Evolutionary conservation across 2,113 vertebrate species (phyloP), one percentile per base, ranked within the genome.

Genomic region (Melierax canorus): DNA sequence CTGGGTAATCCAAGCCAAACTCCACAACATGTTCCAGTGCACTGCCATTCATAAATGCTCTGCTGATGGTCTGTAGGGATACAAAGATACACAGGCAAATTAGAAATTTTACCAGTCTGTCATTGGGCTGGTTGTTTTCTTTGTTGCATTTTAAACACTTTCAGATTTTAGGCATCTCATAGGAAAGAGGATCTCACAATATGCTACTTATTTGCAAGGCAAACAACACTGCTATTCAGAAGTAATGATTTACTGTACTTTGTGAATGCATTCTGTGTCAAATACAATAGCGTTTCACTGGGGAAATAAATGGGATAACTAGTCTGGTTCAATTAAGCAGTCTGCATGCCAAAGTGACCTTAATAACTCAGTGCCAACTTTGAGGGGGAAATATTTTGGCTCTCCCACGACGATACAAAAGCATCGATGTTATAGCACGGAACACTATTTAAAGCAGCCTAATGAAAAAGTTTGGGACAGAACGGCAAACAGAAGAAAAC

Each of bases 41-140:
- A 1, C 99, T 99, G 92, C 99, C 99, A 26, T 99, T 99, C 99
- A 99, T 99, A 92, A 99, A 99, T 0, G 99, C 99, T 71, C 99
- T 99, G 92, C 99, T 99, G 98, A 99, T 99, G 66, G 99, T 99
- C 99, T 99, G 98, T 46, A 63, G 95, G 96, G 96, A 92, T 55
- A 60, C 79, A 79, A 86, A 95, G 76, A 74, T 36, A 89, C 53
- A 74, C 63, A 97, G 87, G 71, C 75, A 90, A 94, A 97, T 96
- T 75, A 88, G 80, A 87, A 67, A 69, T 63, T 63, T 79, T 86
- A 88, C 63, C 90, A 88, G 76, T 56, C 79, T 95, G 94, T 94
- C 88, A 84, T 9, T 86, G 77, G 71, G 59, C 59, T 84, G 46
- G 59, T 86, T 43, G 64, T 62, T 93, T 63, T 23, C 94, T 96